Evolutionary conservation across 2,797 vertebrate genomes (phyloP).

Genomic region (Xenopus petersii): DNA sequence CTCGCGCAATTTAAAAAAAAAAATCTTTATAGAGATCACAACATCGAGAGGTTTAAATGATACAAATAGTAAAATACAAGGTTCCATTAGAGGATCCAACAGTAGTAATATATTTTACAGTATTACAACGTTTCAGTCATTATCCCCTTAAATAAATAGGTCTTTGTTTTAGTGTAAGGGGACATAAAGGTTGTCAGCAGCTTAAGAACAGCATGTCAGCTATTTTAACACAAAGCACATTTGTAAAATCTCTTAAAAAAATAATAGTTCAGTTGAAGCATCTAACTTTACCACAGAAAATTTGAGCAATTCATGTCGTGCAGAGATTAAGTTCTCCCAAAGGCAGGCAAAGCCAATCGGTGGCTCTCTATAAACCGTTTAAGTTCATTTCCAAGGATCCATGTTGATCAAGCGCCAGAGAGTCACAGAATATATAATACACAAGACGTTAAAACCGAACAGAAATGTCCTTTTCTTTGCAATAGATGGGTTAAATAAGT

Average conservation of each 20-base stretch:
- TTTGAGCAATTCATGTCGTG: constrained; percentile 2
- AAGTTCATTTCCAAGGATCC: not conserved
- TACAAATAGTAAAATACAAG: constrained; percentile 28
- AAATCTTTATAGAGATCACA: constrained; percentile 6
- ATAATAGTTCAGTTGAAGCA: constrained; percentile 46
- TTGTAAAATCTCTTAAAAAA: constrained; percentile 53
- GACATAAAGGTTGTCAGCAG: constrained; percentile 20
- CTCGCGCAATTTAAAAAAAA: constrained; percentile 3
- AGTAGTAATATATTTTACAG: constrained; percentile 27
- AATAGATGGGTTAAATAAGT: not conserved
- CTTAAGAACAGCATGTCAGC: constrained; percentile 52
- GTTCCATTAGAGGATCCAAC: constrained; percentile 46
- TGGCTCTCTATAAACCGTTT: not conserved
- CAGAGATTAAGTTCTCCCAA: not conserved
- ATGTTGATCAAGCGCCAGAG: not conserved
- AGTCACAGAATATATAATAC: not conserved
- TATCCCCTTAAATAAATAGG: constrained; percentile 54
- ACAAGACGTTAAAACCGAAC: not conserved
- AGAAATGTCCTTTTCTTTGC: not conserved
- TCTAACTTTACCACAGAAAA: constrained; percentile 17
- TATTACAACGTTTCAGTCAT: constrained; percentile 48
- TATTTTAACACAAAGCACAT: constrained; percentile 52
- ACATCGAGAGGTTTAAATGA: constrained; percentile 12
- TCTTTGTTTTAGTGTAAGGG: constrained; percentile 22
- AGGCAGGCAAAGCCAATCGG: not conserved